A percentile compares a stretch with the other conserved stretches of the same genome.
Evolutionary conservation across 2,888 invertebrate species (phyloP).

Genomic region (Molorchus minor): DNA sequence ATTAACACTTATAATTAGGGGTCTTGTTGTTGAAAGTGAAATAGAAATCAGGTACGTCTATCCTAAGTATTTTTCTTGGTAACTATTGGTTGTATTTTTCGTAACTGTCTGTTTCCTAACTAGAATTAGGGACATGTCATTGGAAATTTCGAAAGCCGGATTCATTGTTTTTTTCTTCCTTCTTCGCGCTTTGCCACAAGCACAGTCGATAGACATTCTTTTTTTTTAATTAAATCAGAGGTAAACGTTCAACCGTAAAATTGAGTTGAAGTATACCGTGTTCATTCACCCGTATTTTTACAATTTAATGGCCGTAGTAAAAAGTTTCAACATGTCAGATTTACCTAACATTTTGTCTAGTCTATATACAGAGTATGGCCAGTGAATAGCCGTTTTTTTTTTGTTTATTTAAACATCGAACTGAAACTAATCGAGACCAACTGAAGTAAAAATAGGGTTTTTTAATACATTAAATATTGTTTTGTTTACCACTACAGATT

Average conservation of each 20-base stretch:
- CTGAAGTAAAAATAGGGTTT: no score
- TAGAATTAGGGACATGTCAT: not conserved
- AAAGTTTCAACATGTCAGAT: not conserved
- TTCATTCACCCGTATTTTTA: constrained; percentile 9
- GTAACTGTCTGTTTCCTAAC: not conserved
- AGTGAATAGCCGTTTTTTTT: constrained; percentile 5
- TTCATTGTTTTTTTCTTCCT: constrained; percentile 9
- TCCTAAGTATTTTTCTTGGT: no score
- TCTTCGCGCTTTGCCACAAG: not conserved
- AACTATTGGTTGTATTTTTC: no score
- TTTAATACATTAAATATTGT: no score
- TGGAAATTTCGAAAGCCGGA: constrained; percentile 2
- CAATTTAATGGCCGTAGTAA: not conserved
- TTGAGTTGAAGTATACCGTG: constrained; percentile 12
- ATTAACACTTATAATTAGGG: no score
- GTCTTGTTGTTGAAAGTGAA: no score
- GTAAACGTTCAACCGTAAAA: constrained; percentile 17
- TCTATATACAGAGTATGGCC: no score
- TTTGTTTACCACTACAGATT: no score
- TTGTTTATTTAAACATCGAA: no score
- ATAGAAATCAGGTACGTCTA: no score
- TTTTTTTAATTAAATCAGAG: constrained; percentile 5
- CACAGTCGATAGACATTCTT: not conserved
- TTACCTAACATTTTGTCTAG: not conserved
- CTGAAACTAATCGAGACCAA: no score